Evolutionary conservation across 1,140 invertebrate species (phyloP), one percentile per base, ranked within the genome.

Genomic region (Scylla paramamosain): DNA sequence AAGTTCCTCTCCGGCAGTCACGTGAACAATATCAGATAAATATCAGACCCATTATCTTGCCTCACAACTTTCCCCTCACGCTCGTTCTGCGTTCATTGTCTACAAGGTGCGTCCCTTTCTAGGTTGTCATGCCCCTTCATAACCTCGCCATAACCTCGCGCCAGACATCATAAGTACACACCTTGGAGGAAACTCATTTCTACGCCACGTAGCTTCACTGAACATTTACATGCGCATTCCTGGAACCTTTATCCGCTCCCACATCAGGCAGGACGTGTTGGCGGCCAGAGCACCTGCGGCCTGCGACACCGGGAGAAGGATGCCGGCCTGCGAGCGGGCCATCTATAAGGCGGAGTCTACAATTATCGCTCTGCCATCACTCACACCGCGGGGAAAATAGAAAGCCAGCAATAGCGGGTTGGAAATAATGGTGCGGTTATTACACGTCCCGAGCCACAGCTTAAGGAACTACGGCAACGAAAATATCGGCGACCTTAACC

Each of bases 1-100:
- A 89, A 89, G 48, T 39, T 89, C 87, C 87, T 89, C 87, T 52
- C 87, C 29, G 20, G 67, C 67, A 25, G 67, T 28, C 29, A 89
- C 32, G 48, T 46, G 87, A 89, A 89, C n/a, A 45, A 52, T 52
- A 46, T 89, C 87, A 39, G 32, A 45, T 45, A 89, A 89, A 77
- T 77, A 77, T n/a, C n/a, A 77, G 67, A n/a, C 20, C 67, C 67
- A 7, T 77, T 20, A 77, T 8, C 67, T n/a, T 77, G 6, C 20
- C 67, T 0, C 67, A 20, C 20, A 77, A 77, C 67, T 77, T 77
- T 77, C 67, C 20, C 67, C n/a, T n/a, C 67, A n/a, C 6, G n/a
- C 20, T 16, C 67, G 20, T 8, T 25, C 20, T 77, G 67, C n/a
- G 52, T n/a, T 77, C 6, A n/a, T 25, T 77, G 67, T 77, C 67